Base-by-base conservation (phyloP, 2,888 invertebrate species). In the Schizaphis graminum region DNA sequence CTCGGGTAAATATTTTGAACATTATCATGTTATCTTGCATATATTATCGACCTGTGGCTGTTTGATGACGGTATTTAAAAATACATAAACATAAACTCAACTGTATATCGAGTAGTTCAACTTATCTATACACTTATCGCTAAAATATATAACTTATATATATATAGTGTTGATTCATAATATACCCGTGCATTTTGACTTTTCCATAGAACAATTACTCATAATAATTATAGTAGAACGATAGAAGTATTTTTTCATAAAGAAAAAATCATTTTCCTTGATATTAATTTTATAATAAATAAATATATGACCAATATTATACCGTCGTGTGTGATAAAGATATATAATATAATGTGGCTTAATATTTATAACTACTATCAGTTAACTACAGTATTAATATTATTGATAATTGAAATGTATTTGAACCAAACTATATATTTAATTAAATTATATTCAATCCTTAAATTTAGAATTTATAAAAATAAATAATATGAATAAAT, bases 401-500 rank as follows among this genome's bases (percentile, higher is more conserved):
- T 8, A 35, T 35, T 77, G 21, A n/a, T 67, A 67, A 16, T 67
- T 67, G 1, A 67, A 77, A 21, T 77, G 21, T 21, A 77, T 41
- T 77, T 77, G 21, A 35, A 41, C 21, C 35, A 77, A 77, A 77
- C 35, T 77, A 24, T 77, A 24, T 28, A 8, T 10, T 8, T 77
- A 21, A 35, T 3, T 35, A 21, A 21, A 77, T 35, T 77, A 77
- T 35, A 77, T 35, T 67, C 67, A n/a, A 67, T n/a, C 67, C 16
- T 67, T n/a, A 67, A n/a, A 67, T 44, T 86, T 86, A 86, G 16
- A 16, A 86, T 86, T n/a, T 86, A 86, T 47, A 86, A 26, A 47
- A 47, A 84, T 35, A 7, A 21, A 84, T 8, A 0, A 84, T 35
- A 41, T 1, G 41, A 84, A 86, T 86, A 86, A 44, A 86, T 49